Evolutionary conservation across 2,113 vertebrate species (phyloP).

Genomic region (Albula goreensis): DNA sequence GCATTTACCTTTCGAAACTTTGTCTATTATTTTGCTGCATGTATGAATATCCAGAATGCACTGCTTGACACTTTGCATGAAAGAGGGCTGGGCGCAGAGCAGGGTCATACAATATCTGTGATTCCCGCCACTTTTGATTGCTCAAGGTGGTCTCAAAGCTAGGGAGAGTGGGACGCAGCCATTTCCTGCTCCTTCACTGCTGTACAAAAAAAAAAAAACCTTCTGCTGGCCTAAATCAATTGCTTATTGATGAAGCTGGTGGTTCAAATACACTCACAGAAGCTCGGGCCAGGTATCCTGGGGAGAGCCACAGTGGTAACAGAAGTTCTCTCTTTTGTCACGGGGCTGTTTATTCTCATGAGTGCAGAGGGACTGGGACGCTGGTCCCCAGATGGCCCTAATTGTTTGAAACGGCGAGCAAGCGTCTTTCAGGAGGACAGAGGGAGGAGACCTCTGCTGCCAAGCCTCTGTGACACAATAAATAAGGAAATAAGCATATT

Average conservation of each 20-base stretch:
- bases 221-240: background rate
- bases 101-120: background rate
- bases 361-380: too few relatives aligned
- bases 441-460: background rate
- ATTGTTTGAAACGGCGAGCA: background rate
- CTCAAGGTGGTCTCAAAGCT: too few relatives aligned
- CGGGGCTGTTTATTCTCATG: background rate
- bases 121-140: background rate
- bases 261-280: background rate
- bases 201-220: background rate
- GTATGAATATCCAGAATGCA: conserved; percentile 1
- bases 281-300: background rate
- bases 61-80: background rate
- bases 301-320: background rate
- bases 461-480: too few relatives aligned
- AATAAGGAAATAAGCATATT: too few relatives aligned
- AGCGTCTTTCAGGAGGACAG: background rate
- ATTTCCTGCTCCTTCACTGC: background rate
- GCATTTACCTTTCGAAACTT: background rate
- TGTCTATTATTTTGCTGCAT: background rate
- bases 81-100: background rate
- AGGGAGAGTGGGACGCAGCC: background rate
- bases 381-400: too few relatives aligned
- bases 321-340: background rate
- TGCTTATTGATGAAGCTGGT: background rate